Percentiles rank a stretch among this genome's conserved stretches.
Evolutionary conservation across 2,888 invertebrate species (phyloP).

Genomic region (Drosophila histrio): DNA sequence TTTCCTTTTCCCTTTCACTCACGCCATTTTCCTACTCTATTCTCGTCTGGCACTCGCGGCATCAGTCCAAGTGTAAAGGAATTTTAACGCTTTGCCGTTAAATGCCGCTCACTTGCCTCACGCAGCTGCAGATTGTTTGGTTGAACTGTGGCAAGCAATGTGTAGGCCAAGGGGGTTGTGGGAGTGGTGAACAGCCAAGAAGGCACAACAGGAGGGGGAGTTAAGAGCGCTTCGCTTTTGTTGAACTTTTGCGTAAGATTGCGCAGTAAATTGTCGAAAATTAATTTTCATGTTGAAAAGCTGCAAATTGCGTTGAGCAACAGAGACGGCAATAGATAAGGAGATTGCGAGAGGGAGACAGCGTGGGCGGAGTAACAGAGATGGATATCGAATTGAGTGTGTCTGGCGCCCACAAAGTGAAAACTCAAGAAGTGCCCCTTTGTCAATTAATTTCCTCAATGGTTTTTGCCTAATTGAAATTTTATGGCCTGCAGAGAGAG

Average conservation of each 20-base stretch:
- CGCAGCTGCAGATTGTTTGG: conserved; percentile 74
- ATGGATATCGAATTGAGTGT: conserved; percentile 14
- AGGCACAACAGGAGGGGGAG: neutral
- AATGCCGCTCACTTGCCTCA: conserved; percentile 52
- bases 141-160: conserved; percentile 45
- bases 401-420: conserved; percentile 26
- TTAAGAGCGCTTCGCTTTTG: conserved; percentile 65
- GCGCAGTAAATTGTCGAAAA: conserved; percentile 82
- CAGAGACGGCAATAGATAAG: conserved; percentile 33
- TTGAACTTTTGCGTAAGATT: conserved; percentile 81
- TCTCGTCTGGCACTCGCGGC: conserved; percentile 43
- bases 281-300: conserved; percentile 81
- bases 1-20: neutral
- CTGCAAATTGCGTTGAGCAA: conserved; percentile 70
- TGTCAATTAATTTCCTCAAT: conserved; percentile 81
- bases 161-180: neutral
- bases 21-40: neutral
- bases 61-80: conserved; percentile 76
- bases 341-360: neutral
- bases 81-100: conserved; percentile 72
- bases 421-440: conserved; percentile 61
- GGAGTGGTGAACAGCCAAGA: neutral
- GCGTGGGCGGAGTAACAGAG: neutral
- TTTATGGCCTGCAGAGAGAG: conserved; percentile 55
- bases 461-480: conserved; percentile 81